Percentiles rank a stretch among this genome's conserved stretches.
phyloP scores from a whole-genome alignment of 2,113 vertebrate genomes.

The Tenrec ecaudatus region DNA sequence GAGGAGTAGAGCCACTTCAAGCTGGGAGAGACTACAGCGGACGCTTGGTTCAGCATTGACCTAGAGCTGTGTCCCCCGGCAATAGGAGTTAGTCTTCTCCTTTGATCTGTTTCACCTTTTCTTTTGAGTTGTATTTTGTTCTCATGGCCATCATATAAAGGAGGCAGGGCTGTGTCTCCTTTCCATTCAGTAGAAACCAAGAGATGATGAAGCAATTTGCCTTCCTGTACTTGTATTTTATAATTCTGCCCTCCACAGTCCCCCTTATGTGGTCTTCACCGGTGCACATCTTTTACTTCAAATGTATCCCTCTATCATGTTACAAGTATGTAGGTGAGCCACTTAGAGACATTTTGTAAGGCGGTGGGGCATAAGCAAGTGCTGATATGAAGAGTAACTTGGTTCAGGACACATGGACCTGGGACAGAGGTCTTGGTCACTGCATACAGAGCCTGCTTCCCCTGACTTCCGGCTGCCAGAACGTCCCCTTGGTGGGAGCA shows the following conservation, averaged over 20 bases:
- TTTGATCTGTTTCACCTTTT: not conserved
- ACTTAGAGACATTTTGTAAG: not conserved
- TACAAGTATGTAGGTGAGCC: not conserved
- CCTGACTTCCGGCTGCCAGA: not conserved
- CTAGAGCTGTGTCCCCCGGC: not conserved
- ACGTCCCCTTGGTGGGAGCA: not conserved
- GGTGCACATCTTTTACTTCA: conserved; percentile 24
- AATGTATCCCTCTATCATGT: not conserved
- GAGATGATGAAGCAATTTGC: not conserved
- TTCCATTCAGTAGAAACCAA: conserved; percentile 23
- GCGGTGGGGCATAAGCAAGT: not conserved
- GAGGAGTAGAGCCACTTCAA: not conserved
- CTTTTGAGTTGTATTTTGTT: not conserved
- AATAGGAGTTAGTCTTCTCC: not conserved
- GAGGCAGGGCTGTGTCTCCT: not conserved
- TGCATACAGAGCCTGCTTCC: not conserved
- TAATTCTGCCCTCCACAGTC: not conserved
- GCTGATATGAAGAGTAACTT: not conserved
- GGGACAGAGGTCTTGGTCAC: not conserved
- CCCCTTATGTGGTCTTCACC: conserved; percentile 23
- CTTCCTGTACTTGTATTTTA: not conserved
- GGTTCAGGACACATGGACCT: not conserved
- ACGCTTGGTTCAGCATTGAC: not conserved
- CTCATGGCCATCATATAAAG: not conserved
- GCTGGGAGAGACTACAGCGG: not conserved